Evolutionary conservation across 2,888 invertebrate genomes (phyloP), one percentile per base, ranked within the genome.

Genomic region (Rhogogaster chlorosoma): DNA sequence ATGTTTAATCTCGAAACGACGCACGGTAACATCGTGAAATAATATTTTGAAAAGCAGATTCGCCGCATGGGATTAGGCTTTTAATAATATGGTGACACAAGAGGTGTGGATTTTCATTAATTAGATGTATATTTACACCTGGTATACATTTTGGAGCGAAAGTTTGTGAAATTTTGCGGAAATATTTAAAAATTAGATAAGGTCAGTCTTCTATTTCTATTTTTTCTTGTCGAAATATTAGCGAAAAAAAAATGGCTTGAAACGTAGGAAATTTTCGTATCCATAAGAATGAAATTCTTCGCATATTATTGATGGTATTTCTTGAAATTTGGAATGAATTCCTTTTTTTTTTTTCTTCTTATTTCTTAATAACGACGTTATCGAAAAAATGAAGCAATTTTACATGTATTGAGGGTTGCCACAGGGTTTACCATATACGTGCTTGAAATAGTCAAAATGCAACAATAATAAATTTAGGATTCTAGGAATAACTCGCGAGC

Each of bases 401-500:
- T 15, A 9, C 53, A 53, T 73, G 42, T 18, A 73, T 53, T 7
- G 71, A 7, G 71, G 80, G 38, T 10, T 6, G 15, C n/a, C 18
- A 49, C 22, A 32, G 53, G 42, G 22, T 45, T 73, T 73, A 29
- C 42, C n/a, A 88, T 88, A 89, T 88, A 91, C 91, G 91, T 91
- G 91, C 89, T 85, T 86, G 89, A 89, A 91, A 91, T 91, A 87
- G 89, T 88, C 89, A 91, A 86, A 87, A 84, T 88, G 88, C 87
- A 87, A 88, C 88, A 87, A 90, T 90, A 89, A 91, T 91, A 91
- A 91, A 91, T 91, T 90, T 87, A 26, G 67, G 67, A 83, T 67
- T 83, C 83, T 45, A 38, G 83, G 49, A 83, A 83, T 83, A 83
- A 83, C 83, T 83, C 45, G 26, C n/a, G n/a, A n/a, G 26, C 73